phyloP scores from a whole-genome alignment of 2,888 invertebrate genomes.

The Zeuzera pyrina region DNA sequence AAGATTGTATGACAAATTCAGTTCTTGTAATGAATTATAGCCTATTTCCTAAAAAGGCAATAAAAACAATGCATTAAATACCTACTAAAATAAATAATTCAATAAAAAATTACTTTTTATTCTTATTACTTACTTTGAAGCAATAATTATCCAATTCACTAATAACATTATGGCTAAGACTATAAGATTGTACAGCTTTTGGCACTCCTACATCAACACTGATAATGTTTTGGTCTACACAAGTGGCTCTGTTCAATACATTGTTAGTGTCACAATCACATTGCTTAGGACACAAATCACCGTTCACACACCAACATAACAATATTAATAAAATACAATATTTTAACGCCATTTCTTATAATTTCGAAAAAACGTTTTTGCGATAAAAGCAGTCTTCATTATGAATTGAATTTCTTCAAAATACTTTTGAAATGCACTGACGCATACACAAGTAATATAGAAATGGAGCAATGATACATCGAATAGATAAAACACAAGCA shows the following conservation, averaged over 20 bases:
- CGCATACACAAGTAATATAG: slow-evolving; percentile 28
- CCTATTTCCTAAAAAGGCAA: slow-evolving; percentile 53
- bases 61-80: neutral
- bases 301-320: slow-evolving; percentile 16
- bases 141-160: slow-evolving; percentile 73
- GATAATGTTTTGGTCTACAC: slow-evolving; percentile 73
- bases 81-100: neutral
- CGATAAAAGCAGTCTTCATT: slow-evolving; percentile 32
- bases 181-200: slow-evolving; percentile 71
- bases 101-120: neutral
- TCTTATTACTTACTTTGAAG: slow-evolving; percentile 64
- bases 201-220: slow-evolving; percentile 74
- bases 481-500: slow-evolving; percentile 38
- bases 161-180: slow-evolving; percentile 75
- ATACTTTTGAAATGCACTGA: slow-evolving; percentile 23
- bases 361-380: slow-evolving; percentile 14
- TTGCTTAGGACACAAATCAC: slow-evolving; percentile 62
- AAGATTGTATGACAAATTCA: slow-evolving; percentile 74
- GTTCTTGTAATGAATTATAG: slow-evolving; percentile 55
- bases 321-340: slow-evolving; percentile 20
- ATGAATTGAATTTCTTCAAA: slow-evolving; percentile 24
- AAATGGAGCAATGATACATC: slow-evolving; percentile 46
- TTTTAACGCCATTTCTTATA: slow-evolving; percentile 41
- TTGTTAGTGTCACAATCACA: slow-evolving; percentile 70
- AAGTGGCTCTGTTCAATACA: slow-evolving; percentile 62